Conservation (phyloP, 1,140 invertebrate genomes). For the Samia ricini region DNA sequence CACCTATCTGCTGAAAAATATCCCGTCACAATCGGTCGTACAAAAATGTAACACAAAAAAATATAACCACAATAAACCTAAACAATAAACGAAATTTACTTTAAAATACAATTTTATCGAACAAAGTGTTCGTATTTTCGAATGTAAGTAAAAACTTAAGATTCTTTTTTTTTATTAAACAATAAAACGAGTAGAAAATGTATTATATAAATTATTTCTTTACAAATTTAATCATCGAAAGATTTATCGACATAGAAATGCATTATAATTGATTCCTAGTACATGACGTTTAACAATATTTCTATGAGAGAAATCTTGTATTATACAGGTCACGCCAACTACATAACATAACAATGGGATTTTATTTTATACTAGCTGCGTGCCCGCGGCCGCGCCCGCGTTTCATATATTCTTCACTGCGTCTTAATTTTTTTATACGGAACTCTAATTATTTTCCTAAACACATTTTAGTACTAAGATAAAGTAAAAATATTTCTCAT, state of each 20-base stretch:
- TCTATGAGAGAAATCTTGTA: background rate
- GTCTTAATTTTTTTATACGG: too few relatives aligned
- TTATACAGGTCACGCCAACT: background rate
- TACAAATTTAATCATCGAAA: background rate
- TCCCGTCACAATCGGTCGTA: too few relatives aligned
- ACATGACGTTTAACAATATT: background rate
- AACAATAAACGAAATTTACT: too few relatives aligned
- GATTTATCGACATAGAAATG: background rate
- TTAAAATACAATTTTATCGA: background rate
- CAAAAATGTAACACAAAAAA: too few relatives aligned
- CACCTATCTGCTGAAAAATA: too few relatives aligned
- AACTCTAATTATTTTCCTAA: too few relatives aligned
- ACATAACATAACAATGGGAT: background rate
- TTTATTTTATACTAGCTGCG: too few relatives aligned
- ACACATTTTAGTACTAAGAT: too few relatives aligned
- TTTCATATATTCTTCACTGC: too few relatives aligned
- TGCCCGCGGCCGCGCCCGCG: too few relatives aligned
- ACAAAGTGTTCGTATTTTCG: background rate
- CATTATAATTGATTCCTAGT: background rate
- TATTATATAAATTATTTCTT: background rate
- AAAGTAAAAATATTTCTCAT: too few relatives aligned
- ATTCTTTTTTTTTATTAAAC: background rate
- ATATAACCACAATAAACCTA: too few relatives aligned
- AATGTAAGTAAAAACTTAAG: background rate
- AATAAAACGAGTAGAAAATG: background rate